Percentiles rank a stretch among this genome's conserved stretches.
These are phyloP conservation scores for Osmerus eperlanus DNA, from an alignment of 2,113 vertebrate genomes.

Conservation along the genomic window DNA sequence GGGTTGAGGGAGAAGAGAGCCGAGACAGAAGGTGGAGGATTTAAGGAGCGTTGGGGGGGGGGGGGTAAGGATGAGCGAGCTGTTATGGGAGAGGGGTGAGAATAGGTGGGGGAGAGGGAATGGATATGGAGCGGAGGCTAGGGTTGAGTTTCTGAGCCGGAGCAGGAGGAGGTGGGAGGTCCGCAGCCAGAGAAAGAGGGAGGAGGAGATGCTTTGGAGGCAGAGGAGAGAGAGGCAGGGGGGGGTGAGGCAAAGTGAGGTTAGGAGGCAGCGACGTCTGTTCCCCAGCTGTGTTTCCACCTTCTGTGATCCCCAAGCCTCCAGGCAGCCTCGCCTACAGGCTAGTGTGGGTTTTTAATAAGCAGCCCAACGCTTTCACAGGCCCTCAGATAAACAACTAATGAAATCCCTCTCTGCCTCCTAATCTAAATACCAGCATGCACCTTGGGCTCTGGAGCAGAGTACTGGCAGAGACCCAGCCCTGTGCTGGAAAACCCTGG, in stretches of 20 bases:
- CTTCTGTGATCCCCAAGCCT: conserved; percentile 38
- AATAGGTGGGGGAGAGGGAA: too few species aligned
- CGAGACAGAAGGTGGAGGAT: neutral
- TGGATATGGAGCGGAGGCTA: too few species aligned
- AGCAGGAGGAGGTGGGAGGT: too few species aligned
- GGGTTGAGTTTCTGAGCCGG: too few species aligned
- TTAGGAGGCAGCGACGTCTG: conserved; percentile 11
- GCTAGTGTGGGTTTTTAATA: conserved; percentile 29
- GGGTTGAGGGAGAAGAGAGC: neutral
- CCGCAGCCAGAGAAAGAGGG: too few species aligned
- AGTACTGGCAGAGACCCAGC: conserved; percentile 25
- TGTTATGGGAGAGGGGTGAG: too few species aligned
- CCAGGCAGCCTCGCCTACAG: conserved; percentile 16
- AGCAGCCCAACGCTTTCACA: conserved; percentile 18
- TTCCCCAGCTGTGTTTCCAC: conserved; percentile 53
- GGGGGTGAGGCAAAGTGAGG: neutral
- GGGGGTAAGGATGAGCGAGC: too few species aligned
- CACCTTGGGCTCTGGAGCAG: conserved; percentile 41
- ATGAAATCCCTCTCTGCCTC: conserved; percentile 70
- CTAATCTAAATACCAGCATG: conserved; percentile 72
- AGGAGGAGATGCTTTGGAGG: too few species aligned
- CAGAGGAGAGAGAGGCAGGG: too few species aligned
- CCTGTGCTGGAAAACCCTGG: conserved; percentile 13
- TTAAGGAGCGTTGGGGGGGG: too few species aligned
- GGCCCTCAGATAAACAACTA: conserved; percentile 46